Evolutionary conservation across 2,113 vertebrate genomes (phyloP), one percentile per base, ranked within the genome.

Genomic region (Paracanthobrama guichenoti): DNA sequence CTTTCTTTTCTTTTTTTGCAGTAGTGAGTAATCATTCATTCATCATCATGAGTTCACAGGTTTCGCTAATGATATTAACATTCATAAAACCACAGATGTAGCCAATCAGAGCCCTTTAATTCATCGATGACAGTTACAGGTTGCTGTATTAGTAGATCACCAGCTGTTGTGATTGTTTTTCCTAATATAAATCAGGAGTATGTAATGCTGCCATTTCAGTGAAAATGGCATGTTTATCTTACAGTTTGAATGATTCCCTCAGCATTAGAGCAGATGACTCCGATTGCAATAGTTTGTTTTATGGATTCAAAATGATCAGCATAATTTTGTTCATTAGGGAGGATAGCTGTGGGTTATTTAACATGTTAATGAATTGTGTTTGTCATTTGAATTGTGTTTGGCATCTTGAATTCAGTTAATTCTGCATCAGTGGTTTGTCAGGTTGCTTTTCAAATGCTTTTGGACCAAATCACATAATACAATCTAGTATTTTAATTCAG

Each of bases 251-350:
- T 66, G 78, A 80, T 80, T 66, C 24, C 26, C 9, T 66, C 18
- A 67, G 44, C 78, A 66, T 60, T 50, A 8, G 60, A 80, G 44
- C 60, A 66, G 42, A 80, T 80, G 60, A 42, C 78, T 66, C 59
- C 3, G 55, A 66, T 46, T 50, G 3, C 31, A 26, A 48, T 67
- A 20, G 24, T 66, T 50, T 67, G 24, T 50, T 80, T 50, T 22
- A 64, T 64, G 35, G 7, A 11, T 64, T 80, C 26, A 80, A n/a
- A 35, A 62, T 24, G 35, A 78, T 78, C 31, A n/a, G n/a, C n/a
- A n/a, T 6, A 24, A 6, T 18, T 66, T 79, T 48, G 24, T 31
- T 66, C 78, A 28, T 67, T 67, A 80, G 14, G 11, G 24, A 31
- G 4, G 18, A 50, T 48, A 66, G n/a, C 44, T 64, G 42, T 66